Evolutionary conservation across 2,113 vertebrate genomes (phyloP).

Genomic region (Bos javanicus): DNA sequence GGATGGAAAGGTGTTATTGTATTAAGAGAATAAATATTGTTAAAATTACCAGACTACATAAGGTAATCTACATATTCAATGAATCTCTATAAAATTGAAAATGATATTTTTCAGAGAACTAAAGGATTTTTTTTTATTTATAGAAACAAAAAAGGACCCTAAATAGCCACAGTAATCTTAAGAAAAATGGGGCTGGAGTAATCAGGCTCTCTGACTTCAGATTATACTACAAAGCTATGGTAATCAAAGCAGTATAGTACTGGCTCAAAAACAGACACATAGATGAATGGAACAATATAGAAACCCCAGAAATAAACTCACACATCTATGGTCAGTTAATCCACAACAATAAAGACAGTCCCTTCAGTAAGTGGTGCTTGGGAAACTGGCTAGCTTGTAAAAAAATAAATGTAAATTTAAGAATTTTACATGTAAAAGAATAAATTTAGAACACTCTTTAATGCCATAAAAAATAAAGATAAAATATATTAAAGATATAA

Average conservation of each 20-base stretch:
- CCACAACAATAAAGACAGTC: neutral
- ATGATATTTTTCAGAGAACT: neutral
- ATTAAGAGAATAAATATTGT: neutral
- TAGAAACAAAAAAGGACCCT: neutral
- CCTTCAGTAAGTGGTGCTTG: neutral
- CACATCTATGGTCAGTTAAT: neutral
- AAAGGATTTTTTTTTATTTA: neutral
- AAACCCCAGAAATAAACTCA: neutral
- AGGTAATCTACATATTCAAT: neutral
- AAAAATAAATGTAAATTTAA: neutral
- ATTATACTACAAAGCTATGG: neutral
- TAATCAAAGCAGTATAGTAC: neutral
- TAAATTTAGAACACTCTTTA: neutral
- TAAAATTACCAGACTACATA: neutral
- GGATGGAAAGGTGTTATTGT: neutral
- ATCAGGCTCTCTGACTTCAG: neutral
- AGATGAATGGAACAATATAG: neutral
- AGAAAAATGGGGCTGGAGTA: neutral
- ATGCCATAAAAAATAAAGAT: neutral
- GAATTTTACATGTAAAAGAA: neutral
- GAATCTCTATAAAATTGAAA: neutral
- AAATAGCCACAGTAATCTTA: neutral
- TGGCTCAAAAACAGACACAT: neutral
- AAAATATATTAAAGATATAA: neutral
- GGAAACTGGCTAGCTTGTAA: neutral